A percentile compares a stretch with the other conserved stretches of the same genome.
These are phyloP conservation scores for Dicentrarchus labrax DNA, from an alignment of 2,113 vertebrate genomes.

Conservation along the genomic window DNA sequence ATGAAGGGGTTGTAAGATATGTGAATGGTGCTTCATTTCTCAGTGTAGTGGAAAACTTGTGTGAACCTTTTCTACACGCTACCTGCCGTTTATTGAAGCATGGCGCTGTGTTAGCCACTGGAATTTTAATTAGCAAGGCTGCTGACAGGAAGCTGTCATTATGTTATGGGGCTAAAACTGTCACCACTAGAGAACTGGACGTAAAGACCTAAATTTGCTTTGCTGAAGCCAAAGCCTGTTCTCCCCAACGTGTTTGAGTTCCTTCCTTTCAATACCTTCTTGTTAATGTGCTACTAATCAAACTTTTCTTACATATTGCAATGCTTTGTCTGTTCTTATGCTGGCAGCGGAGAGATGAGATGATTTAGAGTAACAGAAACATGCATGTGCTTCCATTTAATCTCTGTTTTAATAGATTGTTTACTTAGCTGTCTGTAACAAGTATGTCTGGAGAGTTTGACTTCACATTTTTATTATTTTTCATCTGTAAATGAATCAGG, in stretches of 20 bases:
- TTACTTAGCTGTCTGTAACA: background rate
- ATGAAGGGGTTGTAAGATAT: background rate
- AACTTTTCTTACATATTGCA: background rate
- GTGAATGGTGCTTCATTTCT: background rate
- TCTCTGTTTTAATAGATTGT: background rate
- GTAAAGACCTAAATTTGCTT: background rate
- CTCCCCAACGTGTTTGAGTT: background rate
- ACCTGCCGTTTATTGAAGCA: background rate
- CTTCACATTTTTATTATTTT: too few species aligned
- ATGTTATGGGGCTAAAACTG: background rate
- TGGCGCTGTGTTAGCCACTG: background rate
- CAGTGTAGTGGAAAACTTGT: background rate
- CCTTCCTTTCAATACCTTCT: background rate
- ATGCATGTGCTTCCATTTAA: background rate
- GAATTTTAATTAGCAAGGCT: conserved; percentile 29
- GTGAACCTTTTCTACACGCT: background rate
- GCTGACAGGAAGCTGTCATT: conserved; percentile 14
- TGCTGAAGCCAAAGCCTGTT: background rate
- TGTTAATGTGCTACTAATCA: background rate
- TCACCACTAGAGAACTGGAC: background rate
- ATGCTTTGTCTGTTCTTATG: background rate
- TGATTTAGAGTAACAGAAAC: background rate
- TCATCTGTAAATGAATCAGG: too few species aligned
- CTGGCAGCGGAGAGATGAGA: background rate
- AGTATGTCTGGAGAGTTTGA: background rate